These are phyloP conservation scores for Ophion ellenae DNA, from an alignment of 2,888 invertebrate genomes.

Conservation along the genomic window DNA sequence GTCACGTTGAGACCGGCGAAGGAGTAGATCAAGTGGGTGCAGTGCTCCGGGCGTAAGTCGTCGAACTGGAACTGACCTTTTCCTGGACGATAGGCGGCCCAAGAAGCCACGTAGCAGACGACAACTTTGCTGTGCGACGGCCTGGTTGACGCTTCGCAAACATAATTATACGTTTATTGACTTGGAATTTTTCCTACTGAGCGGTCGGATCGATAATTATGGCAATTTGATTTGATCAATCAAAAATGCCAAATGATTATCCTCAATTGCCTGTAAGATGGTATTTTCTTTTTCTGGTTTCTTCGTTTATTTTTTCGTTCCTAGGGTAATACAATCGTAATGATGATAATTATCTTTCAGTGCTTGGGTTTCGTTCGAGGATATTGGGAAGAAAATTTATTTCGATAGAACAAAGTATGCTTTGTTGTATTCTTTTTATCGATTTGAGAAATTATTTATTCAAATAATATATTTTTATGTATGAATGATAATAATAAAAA, in stretches of 20 bases:
- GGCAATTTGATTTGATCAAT: background rate
- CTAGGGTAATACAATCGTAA: too few species aligned
- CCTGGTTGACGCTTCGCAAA: conserved; percentile 75
- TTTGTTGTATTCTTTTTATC: too few species aligned
- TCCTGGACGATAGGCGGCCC: conserved; percentile 90
- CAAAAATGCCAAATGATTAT: background rate
- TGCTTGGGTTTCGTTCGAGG: too few species aligned
- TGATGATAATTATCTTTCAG: too few species aligned
- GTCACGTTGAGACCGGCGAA: conserved; percentile 91
- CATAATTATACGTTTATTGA: background rate
- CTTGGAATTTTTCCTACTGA: background rate
- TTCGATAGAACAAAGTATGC: too few species aligned
- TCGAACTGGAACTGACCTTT: conserved; percentile 88
- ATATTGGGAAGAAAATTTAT: too few species aligned
- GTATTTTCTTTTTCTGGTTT: background rate
- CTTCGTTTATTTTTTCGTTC: too few species aligned
- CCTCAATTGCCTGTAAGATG: background rate
- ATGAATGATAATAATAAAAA: too few species aligned
- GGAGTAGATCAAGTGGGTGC: conserved; percentile 92
- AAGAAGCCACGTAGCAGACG: conserved; percentile 92
- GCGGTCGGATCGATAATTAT: background rate
- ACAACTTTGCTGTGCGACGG: conserved; percentile 89
- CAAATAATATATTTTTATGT: too few species aligned
- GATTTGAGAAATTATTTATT: too few species aligned
- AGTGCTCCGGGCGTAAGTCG: conserved; percentile 89